Evolutionary conservation across 2,113 vertebrate genomes (phyloP), one percentile per base, ranked within the genome.

Genomic region (Scophthalmus maximus): DNA sequence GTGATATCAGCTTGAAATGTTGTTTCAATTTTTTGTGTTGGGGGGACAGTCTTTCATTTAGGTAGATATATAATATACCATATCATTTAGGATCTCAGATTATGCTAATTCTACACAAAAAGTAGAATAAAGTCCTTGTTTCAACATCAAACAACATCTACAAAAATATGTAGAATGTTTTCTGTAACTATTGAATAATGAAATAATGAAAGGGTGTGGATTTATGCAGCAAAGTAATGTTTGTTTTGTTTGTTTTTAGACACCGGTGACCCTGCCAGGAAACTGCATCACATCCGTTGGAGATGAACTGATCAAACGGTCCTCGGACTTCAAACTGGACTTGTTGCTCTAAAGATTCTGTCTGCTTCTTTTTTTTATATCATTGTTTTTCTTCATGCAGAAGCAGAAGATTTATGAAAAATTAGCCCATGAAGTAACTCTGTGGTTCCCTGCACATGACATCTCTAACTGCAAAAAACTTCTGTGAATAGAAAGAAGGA

Each of bases 191-290:
- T 10, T 34, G 4, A 23, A 27, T 50, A 15, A 63, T 26, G 3
- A 52, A 72, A 25, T 1, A 20, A 6, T 42, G 14, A 68, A 15
- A n/a, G 8, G 5, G 0, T 55, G 5, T 23, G 4, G 4, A 27
- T 56, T 17, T 64, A 1, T 62, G 20, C 14, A 12, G 27, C 5
- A n/a, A 27, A 52, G 26, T 65, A 18, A 66, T 58, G 4, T 15
- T 74, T 26, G 7, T 73, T 70, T 61, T 76, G 23, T 72, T 84
- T 86, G 25, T 51, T 87, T 87, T 73, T 22, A 86, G 83, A 81
- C 18, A 0, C 2, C 11, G 57, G 51, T 53, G 68, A 55, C 34
- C 29, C 38, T 46, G 36, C 0, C 2, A 61, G 30, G 61, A 64
- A 49, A 22, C 29, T 29, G 38, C 46, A 22, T 59, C 51, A 44